A percentile compares a stretch with the other conserved stretches of the same genome.
These are phyloP conservation scores for Paraescarpia echinospica DNA, from an alignment of 1,140 invertebrate species.

Conservation along the genomic window DNA sequence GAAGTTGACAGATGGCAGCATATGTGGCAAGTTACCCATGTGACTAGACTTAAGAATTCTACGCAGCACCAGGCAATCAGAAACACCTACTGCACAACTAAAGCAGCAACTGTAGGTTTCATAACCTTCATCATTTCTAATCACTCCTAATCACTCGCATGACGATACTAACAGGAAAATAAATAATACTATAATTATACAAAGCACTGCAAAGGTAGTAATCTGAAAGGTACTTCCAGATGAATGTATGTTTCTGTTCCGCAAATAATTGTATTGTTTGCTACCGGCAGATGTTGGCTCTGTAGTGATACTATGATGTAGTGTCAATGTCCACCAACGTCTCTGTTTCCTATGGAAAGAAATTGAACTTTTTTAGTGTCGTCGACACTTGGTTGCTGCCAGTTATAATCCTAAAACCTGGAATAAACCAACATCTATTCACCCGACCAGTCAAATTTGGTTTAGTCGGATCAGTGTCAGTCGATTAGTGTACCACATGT, in stretches of 20 bases:
- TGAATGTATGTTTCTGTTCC: neutral
- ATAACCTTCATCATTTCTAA: neutral
- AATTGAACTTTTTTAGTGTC: neutral
- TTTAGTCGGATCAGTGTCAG: too few relatives aligned
- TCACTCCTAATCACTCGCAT: neutral
- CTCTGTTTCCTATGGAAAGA: neutral
- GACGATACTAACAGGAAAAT: neutral
- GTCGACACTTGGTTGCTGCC: neutral
- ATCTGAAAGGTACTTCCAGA: neutral
- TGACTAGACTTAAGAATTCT: neutral
- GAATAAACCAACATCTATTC: too few relatives aligned
- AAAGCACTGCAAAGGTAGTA: neutral
- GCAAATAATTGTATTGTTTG: neutral
- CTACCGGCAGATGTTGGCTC: neutral
- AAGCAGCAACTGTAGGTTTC: neutral
- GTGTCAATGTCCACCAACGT: neutral
- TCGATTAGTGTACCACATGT: too few relatives aligned
- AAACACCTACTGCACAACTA: neutral
- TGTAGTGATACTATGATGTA: neutral
- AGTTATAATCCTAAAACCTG: neutral
- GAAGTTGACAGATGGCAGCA: neutral
- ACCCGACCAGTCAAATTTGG: too few relatives aligned
- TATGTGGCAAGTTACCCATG: neutral
- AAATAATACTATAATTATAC: neutral
- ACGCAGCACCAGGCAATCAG: neutral